Base-by-base conservation (phyloP, 1,140 invertebrate species). In the Caenorhabditis latens region DNA sequence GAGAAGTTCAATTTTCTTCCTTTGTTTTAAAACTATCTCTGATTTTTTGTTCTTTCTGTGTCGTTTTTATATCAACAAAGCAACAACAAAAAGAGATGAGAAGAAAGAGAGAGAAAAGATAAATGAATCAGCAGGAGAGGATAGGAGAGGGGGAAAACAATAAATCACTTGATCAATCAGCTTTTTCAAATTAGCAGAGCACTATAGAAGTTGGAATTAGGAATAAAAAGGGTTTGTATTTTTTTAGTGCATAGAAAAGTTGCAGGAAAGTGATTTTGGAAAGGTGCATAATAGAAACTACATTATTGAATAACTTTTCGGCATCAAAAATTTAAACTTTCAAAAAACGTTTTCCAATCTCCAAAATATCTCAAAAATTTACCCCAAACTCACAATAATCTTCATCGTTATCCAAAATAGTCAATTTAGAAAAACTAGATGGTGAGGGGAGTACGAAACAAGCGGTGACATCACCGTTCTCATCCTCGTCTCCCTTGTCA, bases 391-490 rank as follows among this genome's bases (percentile, higher is more conserved):
- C n/a, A 79, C 71, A 79, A 24, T 79, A 46, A 21, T 79, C 71
- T 14, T 50, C 46, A 50, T 79, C 71, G 4, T 46, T n/a, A 53
- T 79, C 71, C 71, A 79, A 79, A 16, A 79, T 50, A 6, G 46
- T 79, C 46, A 79, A 79, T 79, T 79, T 79, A 8, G 71, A 79
- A 24, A 79, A 79, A 79, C 71, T 79, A 8, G 71, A 79, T 14
- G 71, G 71, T 19, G 71, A 79, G 11, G 71, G 71, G 24, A 79
- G 71, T 5, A 79, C 71, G 21, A 79, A 79, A 24, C 71, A 79
- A 4, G 71, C 71, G 16, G 71, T 79, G 6, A 79, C 71, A 24
- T 79, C 71, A 50, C 46, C 71, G 4, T 21, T 42, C 13, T 79
- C 46, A 4, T 79, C 71, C n/a, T 79, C 65, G 0, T 71, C 65